Conservation (phyloP, 2,113 vertebrate genomes). For the Oreotrochilus melanogaster region DNA sequence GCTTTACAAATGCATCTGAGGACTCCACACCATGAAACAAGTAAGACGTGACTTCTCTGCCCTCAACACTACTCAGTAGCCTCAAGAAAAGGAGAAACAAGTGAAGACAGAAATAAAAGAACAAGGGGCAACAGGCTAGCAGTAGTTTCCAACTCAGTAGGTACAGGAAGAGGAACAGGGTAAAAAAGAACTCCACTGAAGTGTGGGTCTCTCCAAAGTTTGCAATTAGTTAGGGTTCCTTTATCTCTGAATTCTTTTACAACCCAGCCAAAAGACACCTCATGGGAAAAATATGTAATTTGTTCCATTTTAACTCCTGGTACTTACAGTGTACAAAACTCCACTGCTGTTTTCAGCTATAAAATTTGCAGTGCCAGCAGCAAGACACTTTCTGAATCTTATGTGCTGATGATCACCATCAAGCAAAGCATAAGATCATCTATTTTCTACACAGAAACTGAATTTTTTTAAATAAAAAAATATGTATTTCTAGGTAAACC, state of each 20-base stretch:
- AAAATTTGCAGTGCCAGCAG: neutral
- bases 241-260: neutral
- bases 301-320: neutral
- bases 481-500: neutral
- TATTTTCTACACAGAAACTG: neutral
- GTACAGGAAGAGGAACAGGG: neutral
- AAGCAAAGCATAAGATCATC: neutral
- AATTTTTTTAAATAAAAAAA: neutral
- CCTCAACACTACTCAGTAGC: neutral
- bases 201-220: neutral
- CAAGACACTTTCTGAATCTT: neutral
- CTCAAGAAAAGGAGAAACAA: neutral
- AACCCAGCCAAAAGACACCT: neutral
- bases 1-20: neutral
- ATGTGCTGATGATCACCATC: rapidly evolving
- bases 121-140: neutral
- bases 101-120: neutral
- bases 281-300: neutral
- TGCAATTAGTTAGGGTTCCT: neutral
- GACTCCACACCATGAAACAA: neutral
- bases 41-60: rapidly evolving
- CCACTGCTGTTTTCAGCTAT: neutral
- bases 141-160: neutral
- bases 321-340: neutral
- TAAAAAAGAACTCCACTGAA: neutral